Base-by-base conservation (phyloP, 2,888 invertebrate genomes). In the Limnephilus lunatus region DNA sequence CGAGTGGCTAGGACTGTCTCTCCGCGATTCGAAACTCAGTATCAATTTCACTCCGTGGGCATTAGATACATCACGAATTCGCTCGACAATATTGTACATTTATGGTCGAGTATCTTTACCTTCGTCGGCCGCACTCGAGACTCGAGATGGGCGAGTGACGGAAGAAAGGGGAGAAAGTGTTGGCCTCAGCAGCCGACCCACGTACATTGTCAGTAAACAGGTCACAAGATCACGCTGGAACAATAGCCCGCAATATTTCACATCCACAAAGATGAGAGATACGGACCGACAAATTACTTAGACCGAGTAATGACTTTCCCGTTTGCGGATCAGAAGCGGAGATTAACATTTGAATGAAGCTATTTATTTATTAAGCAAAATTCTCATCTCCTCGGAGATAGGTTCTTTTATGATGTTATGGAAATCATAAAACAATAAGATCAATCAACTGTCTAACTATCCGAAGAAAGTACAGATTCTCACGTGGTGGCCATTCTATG, bases 31-130 rank as follows among this genome's bases (percentile, higher is more conserved):
- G 86, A 86, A 86, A 91, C 85, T 92, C 90, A 93, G 93, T 94
- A 94, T 94, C 94, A 94, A 94, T 94, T 94, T 94, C 92, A 85
- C 86, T 91, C 86, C 31, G 87, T 48, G 91, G 81, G 68, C 86
- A 53, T 91, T 91, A 91, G 85, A 91, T 91, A 85, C 83, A 85
- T 85, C 85, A 85, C 90, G 90, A 91, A 91, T 86, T 86, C 86
- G 81, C 89, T 89, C 89, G 81, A 83, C 83, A 31, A 83, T 82
- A 82, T 90, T 44, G 89, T 30, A 53, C 88, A 19, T 31, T 31
- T 30, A 31, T 25, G 88, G 88, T 88, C 31, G 68, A 15, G 31
- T 19, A 4, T 87, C 68, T 53, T 87, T 53, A 87, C 87, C 87
- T 87, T 53, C 87, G 87, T 31, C 32, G 53, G n/a, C 53, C 30